phyloP scores from a whole-genome alignment of 30 jellyfish, hydroid and myxozoan genomes.

The Aurelia aurita complex sp. Pacific region DNA sequence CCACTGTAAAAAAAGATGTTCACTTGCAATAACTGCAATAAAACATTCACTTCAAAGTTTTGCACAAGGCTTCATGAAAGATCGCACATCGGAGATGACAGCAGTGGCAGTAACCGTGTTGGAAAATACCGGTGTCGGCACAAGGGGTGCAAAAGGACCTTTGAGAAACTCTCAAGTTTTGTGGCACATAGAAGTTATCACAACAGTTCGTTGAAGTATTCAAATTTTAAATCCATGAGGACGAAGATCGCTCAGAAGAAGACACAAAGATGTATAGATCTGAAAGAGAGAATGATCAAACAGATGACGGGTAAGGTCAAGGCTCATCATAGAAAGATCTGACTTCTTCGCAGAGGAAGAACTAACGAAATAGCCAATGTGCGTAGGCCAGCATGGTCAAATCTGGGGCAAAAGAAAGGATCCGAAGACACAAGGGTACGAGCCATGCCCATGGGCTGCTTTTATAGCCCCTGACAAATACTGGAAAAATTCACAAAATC shows the following conservation, averaged over 20 bases:
- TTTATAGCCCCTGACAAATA: too few species aligned
- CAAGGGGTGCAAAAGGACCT: slow-evolving; percentile 11
- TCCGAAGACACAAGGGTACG: too few species aligned
- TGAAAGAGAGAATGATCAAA: too few species aligned
- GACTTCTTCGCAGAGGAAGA: too few species aligned
- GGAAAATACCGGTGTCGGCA: slow-evolving; percentile 18
- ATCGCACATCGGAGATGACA: background rate
- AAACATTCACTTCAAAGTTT: slow-evolving; percentile 20
- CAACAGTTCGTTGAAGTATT: background rate
- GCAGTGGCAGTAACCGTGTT: background rate
- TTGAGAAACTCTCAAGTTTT: slow-evolving; percentile 5
- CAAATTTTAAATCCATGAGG: background rate
- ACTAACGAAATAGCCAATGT: too few species aligned
- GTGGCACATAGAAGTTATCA: slow-evolving; percentile 35
- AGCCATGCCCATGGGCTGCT: too few species aligned
- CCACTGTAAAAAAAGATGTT: background rate
- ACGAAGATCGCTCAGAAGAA: background rate
- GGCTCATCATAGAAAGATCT: too few species aligned
- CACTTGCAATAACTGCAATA: slow-evolving; percentile 21
- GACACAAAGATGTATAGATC: too few species aligned
- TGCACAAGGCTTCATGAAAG: slow-evolving; percentile 36
- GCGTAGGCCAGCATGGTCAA: too few species aligned
- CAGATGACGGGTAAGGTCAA: too few species aligned
- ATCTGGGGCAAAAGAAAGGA: too few species aligned
- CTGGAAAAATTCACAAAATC: too few species aligned